Conservation (phyloP, 2,888 invertebrate species). For the Crepidodera aurea region DNA sequence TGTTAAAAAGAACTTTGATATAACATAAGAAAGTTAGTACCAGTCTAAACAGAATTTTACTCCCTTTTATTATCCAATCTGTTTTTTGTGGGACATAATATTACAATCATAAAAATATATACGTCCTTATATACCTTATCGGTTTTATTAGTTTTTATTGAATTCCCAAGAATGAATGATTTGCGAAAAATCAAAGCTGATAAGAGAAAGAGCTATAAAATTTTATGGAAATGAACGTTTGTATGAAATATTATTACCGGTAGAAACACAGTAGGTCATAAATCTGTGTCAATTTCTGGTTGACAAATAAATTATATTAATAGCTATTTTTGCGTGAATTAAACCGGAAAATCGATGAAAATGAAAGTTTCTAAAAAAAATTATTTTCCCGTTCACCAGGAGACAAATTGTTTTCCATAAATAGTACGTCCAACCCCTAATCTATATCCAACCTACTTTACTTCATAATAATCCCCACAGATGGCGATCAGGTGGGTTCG, state of each 20-base stretch:
- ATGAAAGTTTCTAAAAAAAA: too few relatives aligned
- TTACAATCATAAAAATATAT: constrained; percentile 6
- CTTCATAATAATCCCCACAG: constrained; percentile 21
- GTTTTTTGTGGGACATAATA: constrained; percentile 1
- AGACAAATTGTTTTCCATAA: constrained; percentile 1
- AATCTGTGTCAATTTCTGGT: too few relatives aligned
- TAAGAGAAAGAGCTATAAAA: too few relatives aligned
- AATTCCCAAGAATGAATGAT: neutral
- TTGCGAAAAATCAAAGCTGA: neutral
- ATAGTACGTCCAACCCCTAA: neutral
- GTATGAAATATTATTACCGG: too few relatives aligned
- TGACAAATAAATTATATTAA: too few relatives aligned
- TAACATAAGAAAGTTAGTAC: neutral
- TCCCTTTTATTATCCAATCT: neutral
- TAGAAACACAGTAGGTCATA: too few relatives aligned
- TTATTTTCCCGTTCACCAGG: neutral
- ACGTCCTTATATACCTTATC: constrained; percentile 10
- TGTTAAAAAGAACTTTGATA: constrained; percentile 3
- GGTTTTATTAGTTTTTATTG: neutral
- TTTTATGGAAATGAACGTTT: too few relatives aligned
- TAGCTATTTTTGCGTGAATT: too few relatives aligned
- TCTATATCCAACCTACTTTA: neutral
- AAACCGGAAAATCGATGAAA: too few relatives aligned
- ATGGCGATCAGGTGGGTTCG: constrained; percentile 29
- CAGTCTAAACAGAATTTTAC: neutral